Conservation (phyloP, 2,113 vertebrate genomes). For the Channa argus region DNA sequence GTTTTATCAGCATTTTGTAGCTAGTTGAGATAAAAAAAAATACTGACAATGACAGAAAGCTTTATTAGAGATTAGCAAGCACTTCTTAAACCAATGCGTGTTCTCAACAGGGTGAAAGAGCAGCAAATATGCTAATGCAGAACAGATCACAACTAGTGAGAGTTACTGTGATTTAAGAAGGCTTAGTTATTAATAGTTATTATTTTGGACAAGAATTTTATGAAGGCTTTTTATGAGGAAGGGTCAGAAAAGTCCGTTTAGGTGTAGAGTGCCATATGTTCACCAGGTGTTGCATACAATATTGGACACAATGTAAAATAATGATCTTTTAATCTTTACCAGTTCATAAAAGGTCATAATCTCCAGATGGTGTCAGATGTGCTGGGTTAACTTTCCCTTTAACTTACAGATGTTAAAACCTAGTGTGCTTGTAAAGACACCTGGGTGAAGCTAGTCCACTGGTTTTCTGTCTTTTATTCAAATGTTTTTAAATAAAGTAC, state of each 20-base stretch:
- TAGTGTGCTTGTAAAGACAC: not conserved
- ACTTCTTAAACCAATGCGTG: not conserved
- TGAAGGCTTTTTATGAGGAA: constrained; percentile 3
- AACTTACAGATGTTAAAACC: constrained; percentile 4
- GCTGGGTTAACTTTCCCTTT: not conserved
- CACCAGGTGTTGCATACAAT: not conserved
- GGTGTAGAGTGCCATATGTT: not conserved
- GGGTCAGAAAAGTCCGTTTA: constrained; percentile 7
- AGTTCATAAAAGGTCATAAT: constrained; percentile 34
- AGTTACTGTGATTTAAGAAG: constrained; percentile 18
- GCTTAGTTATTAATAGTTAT: not conserved
- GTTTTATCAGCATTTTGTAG: constrained; percentile 39
- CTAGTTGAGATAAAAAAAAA: constrained; percentile 14
- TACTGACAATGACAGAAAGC: not conserved
- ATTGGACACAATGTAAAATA: constrained; percentile 6
- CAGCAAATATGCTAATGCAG: constrained; percentile 2
- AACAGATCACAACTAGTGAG: not conserved
- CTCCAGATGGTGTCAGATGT: constrained; percentile 4
- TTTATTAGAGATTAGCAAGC: constrained; percentile 11
- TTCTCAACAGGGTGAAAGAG: not conserved
- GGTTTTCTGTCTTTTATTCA: constrained; percentile 2
- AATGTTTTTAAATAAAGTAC: not conserved
- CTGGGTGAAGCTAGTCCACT: not conserved
- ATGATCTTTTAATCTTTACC: constrained; percentile 22
- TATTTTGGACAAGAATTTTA: not conserved